Conservation (phyloP, 2,888 invertebrate genomes). For the Ecliptopera silaceata region DNA sequence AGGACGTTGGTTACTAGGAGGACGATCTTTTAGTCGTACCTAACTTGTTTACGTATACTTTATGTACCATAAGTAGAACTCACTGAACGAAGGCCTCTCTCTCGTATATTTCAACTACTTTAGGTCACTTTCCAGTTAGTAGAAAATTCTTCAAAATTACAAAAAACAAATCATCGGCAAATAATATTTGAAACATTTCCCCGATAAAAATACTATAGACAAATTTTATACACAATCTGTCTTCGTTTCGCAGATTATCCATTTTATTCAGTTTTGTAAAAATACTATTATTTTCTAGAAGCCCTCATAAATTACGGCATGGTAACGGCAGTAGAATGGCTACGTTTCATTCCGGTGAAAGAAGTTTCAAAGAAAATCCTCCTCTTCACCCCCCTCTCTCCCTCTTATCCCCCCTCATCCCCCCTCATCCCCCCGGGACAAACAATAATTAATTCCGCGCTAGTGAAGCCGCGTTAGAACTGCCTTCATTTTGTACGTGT, state of each 20-base stretch:
- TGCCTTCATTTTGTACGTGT: constrained; percentile 2
- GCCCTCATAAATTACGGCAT: constrained; percentile 11
- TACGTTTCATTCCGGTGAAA: constrained; percentile 14
- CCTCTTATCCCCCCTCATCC: not conserved
- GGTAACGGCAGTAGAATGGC: constrained; percentile 3
- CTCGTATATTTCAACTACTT: too few species aligned
- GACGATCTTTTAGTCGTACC: too few species aligned
- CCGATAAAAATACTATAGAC: too few species aligned
- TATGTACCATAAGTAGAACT: too few species aligned
- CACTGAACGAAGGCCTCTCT: too few species aligned
- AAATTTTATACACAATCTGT: not conserved
- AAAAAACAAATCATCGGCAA: too few species aligned
- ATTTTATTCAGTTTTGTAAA: constrained; percentile 1
- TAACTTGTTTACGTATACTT: too few species aligned
- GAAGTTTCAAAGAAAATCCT: constrained; percentile 17
- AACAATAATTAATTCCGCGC: constrained; percentile 24
- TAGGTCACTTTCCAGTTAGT: too few species aligned
- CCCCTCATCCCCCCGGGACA: constrained; percentile 3
- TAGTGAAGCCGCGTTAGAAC: constrained; percentile 5
- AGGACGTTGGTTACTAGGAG: too few species aligned
- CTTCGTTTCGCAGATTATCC: not conserved
- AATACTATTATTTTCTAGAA: constrained; percentile 3
- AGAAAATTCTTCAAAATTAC: too few species aligned
- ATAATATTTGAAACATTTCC: too few species aligned
- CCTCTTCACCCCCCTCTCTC: not conserved